These are phyloP conservation scores for Tenthredo notha DNA, from an alignment of 2,888 invertebrate species.

Conservation along the genomic window DNA sequence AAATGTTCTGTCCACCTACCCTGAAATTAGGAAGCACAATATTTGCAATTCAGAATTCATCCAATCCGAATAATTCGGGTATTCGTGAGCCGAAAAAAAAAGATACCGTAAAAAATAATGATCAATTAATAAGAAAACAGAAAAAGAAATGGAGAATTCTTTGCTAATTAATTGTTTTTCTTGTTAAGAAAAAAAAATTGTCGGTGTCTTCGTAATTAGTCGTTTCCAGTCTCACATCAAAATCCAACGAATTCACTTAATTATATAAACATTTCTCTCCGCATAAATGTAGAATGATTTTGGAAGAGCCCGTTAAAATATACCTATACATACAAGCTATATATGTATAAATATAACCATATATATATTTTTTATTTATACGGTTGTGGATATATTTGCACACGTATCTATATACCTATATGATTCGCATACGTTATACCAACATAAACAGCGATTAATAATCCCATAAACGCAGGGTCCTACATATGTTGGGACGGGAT, in stretches of 20 bases:
- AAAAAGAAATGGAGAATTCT: neutral
- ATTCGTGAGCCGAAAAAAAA: neutral
- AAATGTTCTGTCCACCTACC: neutral
- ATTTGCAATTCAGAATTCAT: neutral
- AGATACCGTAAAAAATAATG: neutral
- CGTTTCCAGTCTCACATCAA: neutral
- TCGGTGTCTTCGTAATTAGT: neutral
- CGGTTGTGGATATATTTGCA: neutral
- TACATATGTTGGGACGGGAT: too few relatives aligned
- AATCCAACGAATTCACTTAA: neutral
- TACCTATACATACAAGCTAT: too few relatives aligned
- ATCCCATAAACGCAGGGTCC: constrained; percentile 24
- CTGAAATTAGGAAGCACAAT: too few relatives aligned
- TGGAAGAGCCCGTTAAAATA: neutral
- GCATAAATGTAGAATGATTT: neutral
- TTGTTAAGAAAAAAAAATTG: neutral
- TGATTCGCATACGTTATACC: neutral
- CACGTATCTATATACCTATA: neutral
- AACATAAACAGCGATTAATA: constrained; percentile 51
- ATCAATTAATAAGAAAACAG: neutral
- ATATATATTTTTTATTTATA: too few relatives aligned
- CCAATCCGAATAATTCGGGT: neutral
- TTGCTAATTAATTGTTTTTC: neutral
- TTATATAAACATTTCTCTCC: neutral
- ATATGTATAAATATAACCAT: neutral